Percentiles rank a stretch among this genome's conserved stretches.
Evolutionary conservation across 2,113 vertebrate genomes (phyloP).

Genomic region (Tretioscincus oriximinensis): DNA sequence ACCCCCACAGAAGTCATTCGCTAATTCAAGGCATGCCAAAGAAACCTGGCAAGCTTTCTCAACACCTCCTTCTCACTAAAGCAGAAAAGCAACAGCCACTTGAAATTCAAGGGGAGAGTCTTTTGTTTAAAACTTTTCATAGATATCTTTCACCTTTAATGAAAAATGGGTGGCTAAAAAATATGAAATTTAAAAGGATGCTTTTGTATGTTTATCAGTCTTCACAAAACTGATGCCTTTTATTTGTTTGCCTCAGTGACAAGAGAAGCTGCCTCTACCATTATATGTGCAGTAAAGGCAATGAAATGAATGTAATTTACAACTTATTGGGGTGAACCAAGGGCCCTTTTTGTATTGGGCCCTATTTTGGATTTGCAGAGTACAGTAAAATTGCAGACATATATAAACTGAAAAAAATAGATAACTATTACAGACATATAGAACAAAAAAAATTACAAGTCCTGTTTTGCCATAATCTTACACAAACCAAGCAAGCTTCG

Average conservation of each 20-base stretch:
- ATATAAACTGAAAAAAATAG: no score
- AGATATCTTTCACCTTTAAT: background rate
- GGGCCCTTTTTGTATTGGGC: no score
- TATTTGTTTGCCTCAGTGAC: no score
- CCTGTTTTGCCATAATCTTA: no score
- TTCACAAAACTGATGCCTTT: background rate
- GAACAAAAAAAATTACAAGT: no score
- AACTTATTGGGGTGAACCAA: no score
- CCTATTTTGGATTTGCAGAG: no score
- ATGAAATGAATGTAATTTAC: background rate
- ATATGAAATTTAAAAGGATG: background rate
- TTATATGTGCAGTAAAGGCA: no score
- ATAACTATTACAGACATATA: no score
- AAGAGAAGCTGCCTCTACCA: no score
- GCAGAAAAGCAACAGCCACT: slow-evolving; percentile 3
- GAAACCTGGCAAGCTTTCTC: slow-evolving; percentile 2
- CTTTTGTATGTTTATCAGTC: background rate
- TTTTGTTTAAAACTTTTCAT: background rate
- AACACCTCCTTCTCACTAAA: slow-evolving; percentile 1
- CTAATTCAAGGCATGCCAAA: slow-evolving; percentile 23
- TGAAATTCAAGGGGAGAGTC: background rate
- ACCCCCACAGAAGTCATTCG: background rate
- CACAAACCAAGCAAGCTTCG: no score
- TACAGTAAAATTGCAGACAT: no score
- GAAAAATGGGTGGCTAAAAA: background rate